Evolutionary conservation across 2,113 vertebrate genomes (phyloP).

Genomic region (Grantiella picta): DNA sequence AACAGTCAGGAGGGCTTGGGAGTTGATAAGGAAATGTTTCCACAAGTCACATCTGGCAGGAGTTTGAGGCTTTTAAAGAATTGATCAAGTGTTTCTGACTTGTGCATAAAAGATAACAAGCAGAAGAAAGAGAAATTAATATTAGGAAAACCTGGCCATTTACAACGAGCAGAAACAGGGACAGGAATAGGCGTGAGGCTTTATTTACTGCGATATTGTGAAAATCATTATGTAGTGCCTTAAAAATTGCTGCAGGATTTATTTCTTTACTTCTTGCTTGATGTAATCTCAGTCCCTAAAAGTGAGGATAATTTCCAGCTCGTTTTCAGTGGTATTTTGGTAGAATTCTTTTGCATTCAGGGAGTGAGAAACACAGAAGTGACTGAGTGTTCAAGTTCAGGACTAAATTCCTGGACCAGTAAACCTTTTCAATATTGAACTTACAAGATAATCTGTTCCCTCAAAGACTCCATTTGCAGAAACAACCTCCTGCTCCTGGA

Average conservation of each 20-base stretch:
- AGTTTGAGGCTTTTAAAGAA: background rate
- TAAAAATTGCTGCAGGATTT: background rate
- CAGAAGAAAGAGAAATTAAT: background rate
- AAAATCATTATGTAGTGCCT: background rate
- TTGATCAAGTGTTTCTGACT: background rate
- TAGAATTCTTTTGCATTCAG: background rate
- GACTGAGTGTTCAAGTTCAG: background rate
- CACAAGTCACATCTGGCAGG: background rate
- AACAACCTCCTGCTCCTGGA: background rate
- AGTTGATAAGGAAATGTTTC: background rate
- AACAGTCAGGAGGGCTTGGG: background rate
- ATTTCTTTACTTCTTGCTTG: background rate
- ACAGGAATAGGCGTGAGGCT: background rate
- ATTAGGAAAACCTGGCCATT: background rate
- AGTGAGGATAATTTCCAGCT: background rate
- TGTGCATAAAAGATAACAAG: background rate
- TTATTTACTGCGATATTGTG: background rate
- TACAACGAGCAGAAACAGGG: background rate
- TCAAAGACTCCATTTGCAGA: background rate
- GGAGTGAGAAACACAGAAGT: background rate
- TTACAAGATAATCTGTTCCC: background rate
- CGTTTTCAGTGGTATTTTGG: background rate
- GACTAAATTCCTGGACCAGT: background rate
- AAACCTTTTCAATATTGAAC: background rate
- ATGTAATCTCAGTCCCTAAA: background rate